A percentile compares a stretch with the other conserved stretches of the same genome.
These are phyloP conservation scores for Arge pagana DNA, from an alignment of 2,888 invertebrate genomes.

Conservation along the genomic window DNA sequence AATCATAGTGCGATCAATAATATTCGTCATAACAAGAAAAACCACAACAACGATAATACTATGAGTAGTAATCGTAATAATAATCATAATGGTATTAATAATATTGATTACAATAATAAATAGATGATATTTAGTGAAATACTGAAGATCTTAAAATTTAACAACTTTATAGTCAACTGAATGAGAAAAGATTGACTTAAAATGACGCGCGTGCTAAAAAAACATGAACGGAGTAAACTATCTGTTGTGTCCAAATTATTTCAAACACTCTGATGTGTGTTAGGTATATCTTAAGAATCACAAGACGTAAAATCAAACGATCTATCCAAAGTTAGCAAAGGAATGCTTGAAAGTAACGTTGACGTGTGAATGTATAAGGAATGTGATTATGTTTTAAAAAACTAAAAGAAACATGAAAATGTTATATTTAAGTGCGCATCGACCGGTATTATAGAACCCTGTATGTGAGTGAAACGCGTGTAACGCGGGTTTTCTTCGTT, in stretches of 20 bases:
- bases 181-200: constrained; percentile 12
- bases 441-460: background rate
- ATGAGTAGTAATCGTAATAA: no score
- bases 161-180: constrained; percentile 14
- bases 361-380: constrained; percentile 8
- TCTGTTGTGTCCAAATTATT: constrained; percentile 8
- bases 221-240: background rate
- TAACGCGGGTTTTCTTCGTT: constrained; percentile 2
- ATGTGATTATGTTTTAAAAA: constrained; percentile 19
- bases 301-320: constrained; percentile 15
- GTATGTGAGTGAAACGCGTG: constrained; percentile 5
- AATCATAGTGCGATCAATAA: no score
- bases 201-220: constrained; percentile 13
- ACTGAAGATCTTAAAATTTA: constrained; percentile 20
- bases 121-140: no score
- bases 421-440: constrained; percentile 10
- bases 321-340: constrained; percentile 18
- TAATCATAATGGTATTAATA: no score
- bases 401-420: constrained; percentile 4
- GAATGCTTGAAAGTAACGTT: constrained; percentile 7
- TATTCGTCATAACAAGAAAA: no score
- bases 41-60: no score
- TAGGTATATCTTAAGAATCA: constrained; percentile 1
- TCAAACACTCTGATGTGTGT: constrained; percentile 6
- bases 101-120: no score